Conservation (phyloP, 2,113 vertebrate species). For the Panurus biarmicus region DNA sequence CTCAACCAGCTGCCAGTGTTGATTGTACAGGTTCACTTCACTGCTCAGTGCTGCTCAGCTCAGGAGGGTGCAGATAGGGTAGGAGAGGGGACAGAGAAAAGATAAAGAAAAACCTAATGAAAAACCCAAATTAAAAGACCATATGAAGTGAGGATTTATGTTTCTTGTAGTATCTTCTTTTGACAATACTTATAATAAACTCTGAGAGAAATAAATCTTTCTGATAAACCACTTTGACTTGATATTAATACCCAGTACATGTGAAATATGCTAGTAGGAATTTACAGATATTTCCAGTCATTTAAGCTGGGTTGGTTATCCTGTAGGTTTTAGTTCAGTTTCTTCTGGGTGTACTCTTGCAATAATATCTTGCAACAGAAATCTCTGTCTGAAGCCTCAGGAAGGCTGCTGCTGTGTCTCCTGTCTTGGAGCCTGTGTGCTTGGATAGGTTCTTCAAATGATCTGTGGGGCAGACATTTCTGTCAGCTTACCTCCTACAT, state of each 20-base stretch:
- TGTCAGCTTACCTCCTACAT: neutral
- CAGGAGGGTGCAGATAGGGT: neutral
- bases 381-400: slow-evolving; percentile 7
- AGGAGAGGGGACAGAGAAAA: neutral
- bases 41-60: neutral
- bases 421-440: slow-evolving; percentile 8
- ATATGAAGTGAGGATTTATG: neutral
- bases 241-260: neutral
- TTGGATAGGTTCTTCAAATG: neutral
- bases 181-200: neutral
- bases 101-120: neutral
- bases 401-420: slow-evolving; percentile 1
- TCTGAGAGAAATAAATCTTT: neutral
- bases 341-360: neutral
- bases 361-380: neutral
- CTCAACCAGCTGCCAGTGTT: neutral
- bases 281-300: neutral
- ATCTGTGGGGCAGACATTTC: slow-evolving; percentile 21
- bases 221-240: neutral
- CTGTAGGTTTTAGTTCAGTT: neutral
- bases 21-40: neutral
- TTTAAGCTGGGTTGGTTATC: neutral
- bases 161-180: neutral
- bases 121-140: neutral
- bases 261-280: neutral